Conservation (phyloP, 2,113 vertebrate genomes). For the Semicossyphus pulcher region DNA sequence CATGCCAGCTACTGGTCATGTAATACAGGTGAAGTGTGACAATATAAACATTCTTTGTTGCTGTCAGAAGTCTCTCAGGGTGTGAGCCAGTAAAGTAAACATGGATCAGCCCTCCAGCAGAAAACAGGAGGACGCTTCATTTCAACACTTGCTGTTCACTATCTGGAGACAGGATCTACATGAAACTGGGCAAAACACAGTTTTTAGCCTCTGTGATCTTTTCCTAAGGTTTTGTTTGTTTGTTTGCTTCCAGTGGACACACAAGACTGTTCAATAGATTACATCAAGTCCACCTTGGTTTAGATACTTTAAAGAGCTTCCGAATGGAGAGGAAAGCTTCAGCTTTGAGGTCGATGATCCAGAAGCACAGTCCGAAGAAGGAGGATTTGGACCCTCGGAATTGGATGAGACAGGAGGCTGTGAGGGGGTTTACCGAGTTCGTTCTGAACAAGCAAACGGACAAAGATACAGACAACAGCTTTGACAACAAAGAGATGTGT, state of each 20-base stretch:
- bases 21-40: conserved; percentile 12
- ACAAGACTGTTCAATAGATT: background rate
- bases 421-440: conserved; percentile 74
- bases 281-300: background rate
- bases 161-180: background rate
- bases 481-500: conserved; percentile 83
- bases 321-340: conserved; percentile 72
- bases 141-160: background rate
- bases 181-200: background rate
- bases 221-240: background rate
- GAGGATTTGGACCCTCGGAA: conserved; percentile 73
- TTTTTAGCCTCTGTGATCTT: background rate
- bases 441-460: conserved; percentile 63
- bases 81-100: conserved; percentile 77
- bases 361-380: conserved; percentile 63
- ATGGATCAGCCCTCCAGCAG: conserved; percentile 50
- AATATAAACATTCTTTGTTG: conserved; percentile 1
- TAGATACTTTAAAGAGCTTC: background rate
- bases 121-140: conserved; percentile 12
- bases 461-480: conserved; percentile 68
- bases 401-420: conserved; percentile 67
- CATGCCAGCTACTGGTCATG: background rate
- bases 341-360: conserved; percentile 60
- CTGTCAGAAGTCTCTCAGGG: conserved; percentile 51
- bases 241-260: background rate